These are phyloP conservation scores for Channa striata DNA, from an alignment of 2,797 vertebrate species.

Conservation along the genomic window DNA sequence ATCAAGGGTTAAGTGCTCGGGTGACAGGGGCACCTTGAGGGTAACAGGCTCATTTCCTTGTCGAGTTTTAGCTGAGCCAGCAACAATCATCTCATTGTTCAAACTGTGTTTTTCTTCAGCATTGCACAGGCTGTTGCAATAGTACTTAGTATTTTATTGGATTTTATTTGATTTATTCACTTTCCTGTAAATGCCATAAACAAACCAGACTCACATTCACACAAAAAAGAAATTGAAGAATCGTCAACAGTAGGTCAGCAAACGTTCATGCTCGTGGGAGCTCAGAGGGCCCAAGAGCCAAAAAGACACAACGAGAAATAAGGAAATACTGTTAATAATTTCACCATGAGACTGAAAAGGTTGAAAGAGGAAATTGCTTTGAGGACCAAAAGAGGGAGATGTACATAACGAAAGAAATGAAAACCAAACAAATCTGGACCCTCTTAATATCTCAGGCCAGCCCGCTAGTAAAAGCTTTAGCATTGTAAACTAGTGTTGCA, in stretches of 20 bases:
- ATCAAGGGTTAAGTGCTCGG: background rate
- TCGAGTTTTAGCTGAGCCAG: background rate
- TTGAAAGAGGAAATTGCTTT: too few species aligned
- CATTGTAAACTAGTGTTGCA: too few species aligned
- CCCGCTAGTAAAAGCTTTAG: too few species aligned
- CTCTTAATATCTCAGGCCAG: too few species aligned
- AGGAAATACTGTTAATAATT: too few species aligned
- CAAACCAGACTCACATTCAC: too few species aligned
- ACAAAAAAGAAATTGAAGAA: too few species aligned
- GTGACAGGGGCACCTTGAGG: background rate
- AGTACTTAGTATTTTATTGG: background rate
- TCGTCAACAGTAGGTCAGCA: background rate
- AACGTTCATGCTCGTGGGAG: background rate
- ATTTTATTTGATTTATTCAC: constrained; percentile 8
- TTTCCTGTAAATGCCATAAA: background rate
- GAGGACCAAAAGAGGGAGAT: too few species aligned
- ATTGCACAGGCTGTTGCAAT: constrained; percentile 5
- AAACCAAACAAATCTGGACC: too few species aligned
- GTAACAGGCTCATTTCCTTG: background rate
- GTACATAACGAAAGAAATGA: background rate
- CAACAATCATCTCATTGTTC: background rate
- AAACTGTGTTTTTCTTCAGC: constrained; percentile 2
- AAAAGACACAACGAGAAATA: background rate
- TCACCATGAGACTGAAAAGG: too few species aligned
- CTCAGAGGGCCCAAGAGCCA: background rate